Base-by-base conservation (phyloP, 2,113 vertebrate genomes). In the Pelobates fuscus region DNA sequence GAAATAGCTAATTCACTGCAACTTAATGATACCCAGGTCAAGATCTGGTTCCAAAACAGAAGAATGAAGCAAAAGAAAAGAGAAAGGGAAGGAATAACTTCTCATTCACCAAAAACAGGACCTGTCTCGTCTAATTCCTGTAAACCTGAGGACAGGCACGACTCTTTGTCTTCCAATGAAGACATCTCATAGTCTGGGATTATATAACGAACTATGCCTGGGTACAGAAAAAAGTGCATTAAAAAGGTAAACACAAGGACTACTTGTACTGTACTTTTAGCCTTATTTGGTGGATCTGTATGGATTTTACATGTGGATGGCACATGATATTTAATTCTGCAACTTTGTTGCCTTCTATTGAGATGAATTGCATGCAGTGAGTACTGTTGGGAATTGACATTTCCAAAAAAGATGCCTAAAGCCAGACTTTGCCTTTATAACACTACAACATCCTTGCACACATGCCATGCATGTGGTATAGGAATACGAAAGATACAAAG, bases 11-110 rank as follows among this genome's bases (percentile, higher is more conserved):
- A 82, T 27, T 83, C 85, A 29, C 81, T 92, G 77, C 87, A 86
- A 24, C 88, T 94, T 44, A 93, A 90, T 77, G 89, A 94, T 73
- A 89, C 89, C 46, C 92, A 92, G 71, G 88, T 90, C 44, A 91
- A 91, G 81, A 90, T 92, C 74, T 92, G 89, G 85, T 88, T 89
- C 81, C 84, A 91, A 77, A 91, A 86, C 57, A 81, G 88, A 62
- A 86, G 85, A 75, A 88, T 88, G 89, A 90, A 91, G 72, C 88
- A 87, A 82, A 93, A 90, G 85, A 92, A 92, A 77, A 84, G 86
- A 68, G 92, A 93, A 73, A 83, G 89, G 70, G 90, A 92, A 79
- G 87, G 87, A 61, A 82, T 82, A 73, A 63, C 88, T 18, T 77
- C 81, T 52, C 41, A n/a, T 2, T 71, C 79, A 29, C 43, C 61